Evolutionary conservation across 2,888 invertebrate genomes (phyloP).

Genomic region (Platypus cylindrus): DNA sequence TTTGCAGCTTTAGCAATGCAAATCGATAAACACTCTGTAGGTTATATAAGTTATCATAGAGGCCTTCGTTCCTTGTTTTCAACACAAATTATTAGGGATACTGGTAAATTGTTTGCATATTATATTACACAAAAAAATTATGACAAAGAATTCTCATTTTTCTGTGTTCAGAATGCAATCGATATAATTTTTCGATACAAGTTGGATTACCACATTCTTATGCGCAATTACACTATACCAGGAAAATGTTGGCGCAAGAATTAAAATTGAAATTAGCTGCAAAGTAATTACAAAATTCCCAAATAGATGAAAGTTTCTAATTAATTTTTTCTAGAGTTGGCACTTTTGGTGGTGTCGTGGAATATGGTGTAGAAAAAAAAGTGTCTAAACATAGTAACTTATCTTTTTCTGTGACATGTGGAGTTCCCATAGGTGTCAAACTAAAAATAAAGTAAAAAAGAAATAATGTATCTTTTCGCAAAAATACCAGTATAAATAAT

Average conservation of each 20-base stretch:
- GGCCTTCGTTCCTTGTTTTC: slow-evolving; percentile 63
- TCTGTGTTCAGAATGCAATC: slow-evolving; percentile 28
- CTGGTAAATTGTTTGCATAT: slow-evolving; percentile 41
- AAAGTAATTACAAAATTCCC: too few species aligned
- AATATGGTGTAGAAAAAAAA: slow-evolving; percentile 88
- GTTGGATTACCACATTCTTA: slow-evolving; percentile 74
- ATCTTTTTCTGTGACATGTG: slow-evolving; percentile 73
- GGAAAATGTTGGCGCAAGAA: slow-evolving; percentile 67
- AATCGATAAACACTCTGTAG: slow-evolving; percentile 76
- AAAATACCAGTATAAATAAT: slow-evolving; percentile 15
- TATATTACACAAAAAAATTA: slow-evolving; percentile 21
- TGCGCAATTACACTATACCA: slow-evolving; percentile 60
- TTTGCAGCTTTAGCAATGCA: slow-evolving; percentile 66
- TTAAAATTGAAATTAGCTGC: slow-evolving; percentile 56
- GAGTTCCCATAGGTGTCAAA: slow-evolving; percentile 77
- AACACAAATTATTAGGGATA: slow-evolving; percentile 67
- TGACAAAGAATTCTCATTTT: neutral
- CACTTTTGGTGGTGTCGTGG: slow-evolving; percentile 74
- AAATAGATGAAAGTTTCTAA: neutral
- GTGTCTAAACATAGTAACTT: slow-evolving; percentile 81
- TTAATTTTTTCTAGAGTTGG: slow-evolving; percentile 49
- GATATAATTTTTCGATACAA: slow-evolving; percentile 57
- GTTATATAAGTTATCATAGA: slow-evolving; percentile 75
- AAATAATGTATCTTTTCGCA: neutral
- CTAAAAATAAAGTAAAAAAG: slow-evolving; percentile 66